Evolutionary conservation across 2,113 vertebrate species (phyloP).

Genomic region (Sphaerodactylus townsendi): DNA sequence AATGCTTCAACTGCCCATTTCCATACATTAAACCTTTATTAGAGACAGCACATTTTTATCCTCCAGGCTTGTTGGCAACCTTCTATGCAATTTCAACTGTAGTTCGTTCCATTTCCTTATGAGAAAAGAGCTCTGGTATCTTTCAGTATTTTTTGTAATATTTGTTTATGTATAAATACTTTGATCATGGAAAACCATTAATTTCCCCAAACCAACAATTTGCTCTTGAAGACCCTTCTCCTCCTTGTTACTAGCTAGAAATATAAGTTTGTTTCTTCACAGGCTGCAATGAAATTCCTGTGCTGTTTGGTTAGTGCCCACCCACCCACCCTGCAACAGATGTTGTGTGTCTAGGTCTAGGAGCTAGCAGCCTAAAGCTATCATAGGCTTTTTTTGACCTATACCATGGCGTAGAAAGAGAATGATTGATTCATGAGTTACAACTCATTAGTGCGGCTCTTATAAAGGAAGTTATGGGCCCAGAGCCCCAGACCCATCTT

Average conservation of each 20-base stretch:
- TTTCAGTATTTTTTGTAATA: background rate
- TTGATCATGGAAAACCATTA: background rate
- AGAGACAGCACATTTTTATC: too few relatives aligned
- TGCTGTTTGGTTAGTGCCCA: background rate
- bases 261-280: background rate
- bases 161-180: background rate
- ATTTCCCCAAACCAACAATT: too few relatives aligned
- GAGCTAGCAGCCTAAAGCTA: background rate
- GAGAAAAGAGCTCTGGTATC: background rate
- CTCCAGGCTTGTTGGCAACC: too few relatives aligned
- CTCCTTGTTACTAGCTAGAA: background rate
- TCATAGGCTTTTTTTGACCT: background rate
- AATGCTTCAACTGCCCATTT: too few relatives aligned
- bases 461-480: background rate
- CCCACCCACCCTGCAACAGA: background rate
- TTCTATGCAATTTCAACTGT: too few relatives aligned
- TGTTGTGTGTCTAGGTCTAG: too few relatives aligned
- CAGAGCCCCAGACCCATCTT: too few relatives aligned
- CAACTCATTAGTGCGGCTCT: background rate
- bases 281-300: too few relatives aligned
- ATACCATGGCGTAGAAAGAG: background rate
- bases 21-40: too few relatives aligned
- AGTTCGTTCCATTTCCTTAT: background rate
- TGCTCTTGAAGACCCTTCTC: background rate
- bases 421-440: background rate